phyloP scores from a whole-genome alignment of 1,140 invertebrate genomes.

The Anastrepha obliqua region DNA sequence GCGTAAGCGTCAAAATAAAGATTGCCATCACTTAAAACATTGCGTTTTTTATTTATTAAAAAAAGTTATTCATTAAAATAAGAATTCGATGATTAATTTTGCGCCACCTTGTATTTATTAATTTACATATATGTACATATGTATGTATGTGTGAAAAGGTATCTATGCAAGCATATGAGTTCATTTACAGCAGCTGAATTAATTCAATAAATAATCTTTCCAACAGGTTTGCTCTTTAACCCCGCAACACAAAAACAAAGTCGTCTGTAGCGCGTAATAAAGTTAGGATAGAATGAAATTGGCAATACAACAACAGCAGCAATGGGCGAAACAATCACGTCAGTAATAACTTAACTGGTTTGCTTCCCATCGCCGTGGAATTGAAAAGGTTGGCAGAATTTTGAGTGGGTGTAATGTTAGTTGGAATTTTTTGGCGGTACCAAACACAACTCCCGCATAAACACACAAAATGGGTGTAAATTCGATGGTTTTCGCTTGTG shows the following conservation, averaged over 20 bases:
- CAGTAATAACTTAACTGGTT: conserved; percentile 43
- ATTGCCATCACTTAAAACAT: no score
- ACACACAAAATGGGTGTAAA: conserved; percentile 13
- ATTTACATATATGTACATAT: no score
- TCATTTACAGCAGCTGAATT: neutral
- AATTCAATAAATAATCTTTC: neutral
- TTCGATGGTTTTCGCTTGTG: neutral
- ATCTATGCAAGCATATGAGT: neutral
- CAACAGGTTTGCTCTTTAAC: neutral
- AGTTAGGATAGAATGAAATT: neutral
- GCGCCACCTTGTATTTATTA: no score
- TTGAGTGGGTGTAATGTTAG: conserved; percentile 22
- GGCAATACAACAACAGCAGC: neutral
- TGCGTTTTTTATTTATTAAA: no score
- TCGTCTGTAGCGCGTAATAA: conserved; percentile 29
- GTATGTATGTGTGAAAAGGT: neutral
- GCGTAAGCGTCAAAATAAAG: no score
- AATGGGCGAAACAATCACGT: neutral
- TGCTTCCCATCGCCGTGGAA: neutral
- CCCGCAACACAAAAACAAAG: neutral
- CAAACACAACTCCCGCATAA: neutral
- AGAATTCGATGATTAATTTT: no score
- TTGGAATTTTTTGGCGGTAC: neutral
- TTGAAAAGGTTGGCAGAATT: conserved; percentile 6
- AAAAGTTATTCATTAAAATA: no score